Base-by-base conservation (phyloP, 2,797 vertebrate genomes). In the Atherinosoma microstoma region DNA sequence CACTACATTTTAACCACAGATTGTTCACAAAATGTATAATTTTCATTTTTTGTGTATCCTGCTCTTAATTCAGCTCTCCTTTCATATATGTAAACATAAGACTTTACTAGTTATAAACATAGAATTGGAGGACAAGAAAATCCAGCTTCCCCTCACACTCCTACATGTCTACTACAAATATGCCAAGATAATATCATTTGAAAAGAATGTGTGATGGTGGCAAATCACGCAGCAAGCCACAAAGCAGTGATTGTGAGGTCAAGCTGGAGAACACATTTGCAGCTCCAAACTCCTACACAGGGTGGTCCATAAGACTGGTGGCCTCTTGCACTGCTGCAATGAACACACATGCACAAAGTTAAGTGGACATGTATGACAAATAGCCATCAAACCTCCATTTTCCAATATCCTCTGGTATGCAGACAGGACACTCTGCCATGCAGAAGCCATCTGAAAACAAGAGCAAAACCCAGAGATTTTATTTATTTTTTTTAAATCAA, bases 311-410 rank as follows among this genome's bases (percentile, higher is more conserved):
- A 1, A 47, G 6, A 45, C 53, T 53, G 18, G 4, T 24, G 27
- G n/a, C 47, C 8, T 20, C 18, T 30, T 27, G 20, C 22, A 24
- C n/a, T 15, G 32, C 9, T 58, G 3, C 27, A 64, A 24, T 10
- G 2, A 35, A 13, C 27, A 70, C 27, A 70, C 6, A 24, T 0
- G 20, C 11, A 8, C 42, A 35, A 56, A 30, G 22, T 2, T 1
- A 59, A 13, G 58, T 22, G 2, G 2, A 38, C 4, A 7, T 22
- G 20, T 13, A 6, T 4, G 3, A 1, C 13, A n/a, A 22, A 24
- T 0, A 10, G 24, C 49, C 1, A 58, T 12, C 75, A 24, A 81
- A 95, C 94, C 94, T 87, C 94, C 94, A 83, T 94, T 93, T 20
- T 94, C 86, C 77, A 94, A 67, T 40, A 90, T 86, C 82, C 78